These are phyloP conservation scores for Labeo calbasu DNA, from an alignment of 2,797 vertebrate species.

Conservation along the genomic window DNA sequence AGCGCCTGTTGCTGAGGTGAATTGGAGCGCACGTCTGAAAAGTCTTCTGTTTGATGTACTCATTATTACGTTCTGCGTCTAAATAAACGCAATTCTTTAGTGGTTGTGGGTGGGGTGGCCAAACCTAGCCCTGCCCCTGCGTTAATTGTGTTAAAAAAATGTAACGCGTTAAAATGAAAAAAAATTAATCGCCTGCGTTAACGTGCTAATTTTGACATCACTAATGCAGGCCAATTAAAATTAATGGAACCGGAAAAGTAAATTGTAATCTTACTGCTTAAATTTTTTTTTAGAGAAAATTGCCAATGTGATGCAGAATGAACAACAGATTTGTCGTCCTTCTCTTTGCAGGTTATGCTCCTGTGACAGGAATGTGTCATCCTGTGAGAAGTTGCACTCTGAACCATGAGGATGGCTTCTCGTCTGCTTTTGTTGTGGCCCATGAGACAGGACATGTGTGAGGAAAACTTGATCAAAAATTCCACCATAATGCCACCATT, in stretches of 20 bases:
- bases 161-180: no score
- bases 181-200: no score
- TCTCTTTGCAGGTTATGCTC: constrained; percentile 85
- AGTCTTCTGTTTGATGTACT: no score
- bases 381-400: constrained; percentile 93
- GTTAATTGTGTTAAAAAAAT: no score
- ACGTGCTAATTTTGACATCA: no score
- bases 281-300: neutral
- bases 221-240: neutral
- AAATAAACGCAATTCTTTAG: no score
- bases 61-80: no score
- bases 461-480: constrained; percentile 68
- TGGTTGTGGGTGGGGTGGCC: no score
- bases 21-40: no score
- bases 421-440: constrained; percentile 94
- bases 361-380: constrained; percentile 96
- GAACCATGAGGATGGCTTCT: constrained; percentile 96
- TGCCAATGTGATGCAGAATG: no score
- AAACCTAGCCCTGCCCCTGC: no score
- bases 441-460: constrained; percentile 98
- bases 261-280: neutral
- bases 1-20: no score
- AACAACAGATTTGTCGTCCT: neutral
- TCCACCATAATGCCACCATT: neutral
- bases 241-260: neutral